Percentiles rank a stretch among this genome's conserved stretches.
Evolutionary conservation across 2,113 vertebrate genomes (phyloP).

Genomic region (Myrmecophaga tridactyla): DNA sequence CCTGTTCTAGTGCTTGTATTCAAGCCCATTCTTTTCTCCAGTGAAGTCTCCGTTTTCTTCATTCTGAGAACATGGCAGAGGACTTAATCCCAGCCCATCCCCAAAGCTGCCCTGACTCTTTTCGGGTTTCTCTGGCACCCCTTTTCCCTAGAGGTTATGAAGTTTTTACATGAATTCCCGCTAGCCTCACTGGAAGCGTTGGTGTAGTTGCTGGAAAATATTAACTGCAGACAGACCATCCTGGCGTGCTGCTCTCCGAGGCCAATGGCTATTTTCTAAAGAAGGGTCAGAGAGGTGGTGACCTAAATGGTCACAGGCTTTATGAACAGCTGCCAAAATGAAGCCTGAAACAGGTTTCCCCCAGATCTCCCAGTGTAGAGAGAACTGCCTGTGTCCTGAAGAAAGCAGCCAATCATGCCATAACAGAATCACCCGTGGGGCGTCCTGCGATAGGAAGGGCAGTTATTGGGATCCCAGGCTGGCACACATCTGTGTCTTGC

Average conservation of each 20-base stretch:
- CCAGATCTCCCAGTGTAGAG: background rate
- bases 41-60: background rate
- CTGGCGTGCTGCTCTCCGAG: background rate
- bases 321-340: background rate
- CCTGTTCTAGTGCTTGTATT: background rate
- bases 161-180: background rate
- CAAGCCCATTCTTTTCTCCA: background rate
- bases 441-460: background rate
- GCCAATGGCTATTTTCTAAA: background rate
- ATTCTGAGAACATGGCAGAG: background rate
- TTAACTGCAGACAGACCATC: background rate
- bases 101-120: background rate
- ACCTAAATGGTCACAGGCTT: background rate
- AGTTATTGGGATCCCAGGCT: background rate
- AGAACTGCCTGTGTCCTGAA: background rate
- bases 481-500: background rate
- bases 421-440: background rate
- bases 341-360: background rate
- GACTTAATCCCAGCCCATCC: background rate
- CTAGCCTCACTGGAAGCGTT: background rate
- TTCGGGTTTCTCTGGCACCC: background rate
- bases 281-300: background rate
- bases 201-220: background rate
- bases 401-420: background rate
- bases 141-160: background rate